Evolutionary conservation across 2,113 vertebrate genomes (phyloP), one percentile per base, ranked within the genome.

Genomic region (Clarias magur): DNA sequence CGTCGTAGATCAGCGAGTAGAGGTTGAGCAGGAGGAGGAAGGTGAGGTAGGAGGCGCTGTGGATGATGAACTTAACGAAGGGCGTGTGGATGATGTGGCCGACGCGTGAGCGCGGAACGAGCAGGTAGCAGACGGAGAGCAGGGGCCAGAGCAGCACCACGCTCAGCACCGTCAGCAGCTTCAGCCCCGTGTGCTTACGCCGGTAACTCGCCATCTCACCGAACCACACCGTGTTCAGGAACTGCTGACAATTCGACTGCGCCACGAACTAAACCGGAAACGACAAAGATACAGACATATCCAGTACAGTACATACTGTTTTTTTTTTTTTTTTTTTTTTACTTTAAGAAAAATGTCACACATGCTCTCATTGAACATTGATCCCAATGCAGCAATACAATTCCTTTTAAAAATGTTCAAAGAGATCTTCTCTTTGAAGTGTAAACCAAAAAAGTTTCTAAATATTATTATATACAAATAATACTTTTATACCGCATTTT

Each of bases 161-260:
- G 70, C 94, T 96, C 91, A 99, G 93, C 88, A 99, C 98, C 2
- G 96, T 99, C 90, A 96, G 93, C 92, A 99, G 98, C 95, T 99
- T 99, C 89, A 98, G 96, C 92, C 97, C 98, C 1, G 98, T 98
- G 93, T 99, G 98, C 89, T 99, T 99, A 83, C 98, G 96, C 12
- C 98, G 95, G 86, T 99, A 99, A 90, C 97, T 98, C n/a, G 98
- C 98, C 94, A 97, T 98, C 93, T 99, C 97, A 75, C 98, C 98
- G 16, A 99, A 99, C 98, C 98, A 99, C 80, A 99, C 98, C 0
- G 98, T 99, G 94, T 99, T 99, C 80, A 99, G 96, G 91, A 99
- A 99, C 95, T 99, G 98, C 91, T 99, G 98, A 92, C 98, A 99
- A 94, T 99, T 99, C 85, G 98, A 99, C 92, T 99, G 98, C 78